Percentiles rank a stretch among this genome's conserved stretches.
These are phyloP conservation scores for Euglossa dilemma DNA, from an alignment of 1,140 invertebrate species.

Conservation along the genomic window DNA sequence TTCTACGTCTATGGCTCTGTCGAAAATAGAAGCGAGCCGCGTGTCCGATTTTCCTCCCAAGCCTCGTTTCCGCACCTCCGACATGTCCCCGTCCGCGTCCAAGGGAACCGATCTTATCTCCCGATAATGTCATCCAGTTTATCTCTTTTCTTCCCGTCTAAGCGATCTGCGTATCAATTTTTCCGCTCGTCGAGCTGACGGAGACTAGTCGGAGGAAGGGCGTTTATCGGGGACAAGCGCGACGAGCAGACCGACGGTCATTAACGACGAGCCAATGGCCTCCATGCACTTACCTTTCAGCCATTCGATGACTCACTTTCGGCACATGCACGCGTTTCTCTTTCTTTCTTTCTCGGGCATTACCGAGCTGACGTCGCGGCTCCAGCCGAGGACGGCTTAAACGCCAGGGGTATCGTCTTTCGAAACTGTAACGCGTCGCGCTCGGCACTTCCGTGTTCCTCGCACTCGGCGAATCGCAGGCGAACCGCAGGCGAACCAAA, in stretches of 20 bases:
- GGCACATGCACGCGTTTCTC: conserved; percentile 46
- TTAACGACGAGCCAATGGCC: conserved; percentile 67
- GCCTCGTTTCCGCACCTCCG: neutral
- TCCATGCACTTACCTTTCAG: conserved; percentile 44
- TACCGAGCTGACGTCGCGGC: conserved; percentile 44
- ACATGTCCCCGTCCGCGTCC: neutral
- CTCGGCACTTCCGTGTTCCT: conserved; percentile 27
- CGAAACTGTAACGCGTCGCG: conserved; percentile 27
- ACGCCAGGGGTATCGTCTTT: conserved; percentile 33
- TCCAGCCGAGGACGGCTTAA: neutral
- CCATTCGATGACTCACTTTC: conserved; percentile 74
- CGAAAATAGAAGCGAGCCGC: neutral
- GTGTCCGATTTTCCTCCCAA: neutral
- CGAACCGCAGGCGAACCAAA: neutral
- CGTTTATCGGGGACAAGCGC: conserved; percentile 29
- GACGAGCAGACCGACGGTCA: conserved; percentile 18
- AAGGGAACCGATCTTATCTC: conserved; percentile 20
- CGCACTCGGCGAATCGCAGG: neutral
- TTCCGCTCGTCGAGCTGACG: neutral
- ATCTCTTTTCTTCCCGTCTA: neutral
- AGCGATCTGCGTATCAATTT: conserved; percentile 38
- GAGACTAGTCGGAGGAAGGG: neutral
- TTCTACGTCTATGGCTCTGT: neutral
- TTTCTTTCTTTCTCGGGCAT: conserved; percentile 27
- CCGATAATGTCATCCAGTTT: conserved; percentile 1